Evolutionary conservation across 2,797 vertebrate species (phyloP), one percentile per base, ranked within the genome.

Genomic region (Enteromius afrohamiltoni): DNA sequence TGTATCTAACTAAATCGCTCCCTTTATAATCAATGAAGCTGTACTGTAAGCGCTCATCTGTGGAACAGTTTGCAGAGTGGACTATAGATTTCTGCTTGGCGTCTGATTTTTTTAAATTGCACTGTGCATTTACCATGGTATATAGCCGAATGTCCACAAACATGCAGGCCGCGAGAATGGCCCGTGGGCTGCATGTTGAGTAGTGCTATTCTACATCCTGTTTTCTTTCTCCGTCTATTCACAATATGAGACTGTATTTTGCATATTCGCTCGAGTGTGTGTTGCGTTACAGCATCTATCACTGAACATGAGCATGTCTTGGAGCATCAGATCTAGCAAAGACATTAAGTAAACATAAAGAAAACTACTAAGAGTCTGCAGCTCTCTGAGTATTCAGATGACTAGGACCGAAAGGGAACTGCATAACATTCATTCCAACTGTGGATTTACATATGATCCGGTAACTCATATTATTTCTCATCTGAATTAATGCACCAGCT

Each of bases 401-500:
- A 85, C 45, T 79, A 65, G 55, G 53, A 83, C 77, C 70, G 40
- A 84, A 88, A 79, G 86, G 77, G 51, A 86, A 83, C 83, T 70
- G 77, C 71, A 81, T 47, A 84, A 84, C 70, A 77, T 82, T 71
- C 37, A 60, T 84, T 75, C 83, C 83, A 85, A 85, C 53, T 71
- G 76, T 69, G 82, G 82, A 71, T 60, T 76, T 69, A 79, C 77
- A 76, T 83, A 64, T 62, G 65, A 67, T 67, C 79, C 40, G 47
- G 83, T 79, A 85, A 73, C 78, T 65, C 60, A 45, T 71, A 83
- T 80, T 80, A 84, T 85, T 88, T 84, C 53, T 76, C 77, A 82
- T 85, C 78, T 82, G 85, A 84, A 87, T 88, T 84, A 64, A 88
- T 82, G 79, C 60, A 55, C 85, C 85, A 85, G 80, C 83, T 88